Evolutionary conservation across 2,888 invertebrate genomes (phyloP), one percentile per base, ranked within the genome.

Genomic region (Psococerastis gibbosa): DNA sequence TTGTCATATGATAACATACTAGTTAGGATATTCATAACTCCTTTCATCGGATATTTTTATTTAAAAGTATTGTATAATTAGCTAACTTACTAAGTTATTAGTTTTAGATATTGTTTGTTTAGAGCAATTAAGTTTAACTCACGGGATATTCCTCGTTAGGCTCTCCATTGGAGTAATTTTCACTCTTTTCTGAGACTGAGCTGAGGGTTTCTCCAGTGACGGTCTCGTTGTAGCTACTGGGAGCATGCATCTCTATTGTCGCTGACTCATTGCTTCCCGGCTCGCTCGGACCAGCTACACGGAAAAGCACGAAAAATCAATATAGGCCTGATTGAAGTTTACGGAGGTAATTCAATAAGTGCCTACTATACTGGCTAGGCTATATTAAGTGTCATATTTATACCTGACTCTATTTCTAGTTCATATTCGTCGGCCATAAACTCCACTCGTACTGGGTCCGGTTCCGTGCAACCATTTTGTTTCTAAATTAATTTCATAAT

Each of bases 241-340:
- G 88, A 15, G 89, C 89, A 62, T 92, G 94, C 88, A 94, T 91
- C 64, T 94, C 94, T 55, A 94, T 91, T 2, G 92, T 91, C 35
- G 92, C 92, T 22, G 91, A 87, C 66, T 94, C 92, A 60, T 76
- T 80, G 54, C 75, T 79, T 49, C 66, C 65, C 45, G 73, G 69
- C 51, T 71, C 71, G 54, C 65, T 69, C 45, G 48, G 62, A 45
- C 58, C 59, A 57, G 51, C 22, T 46, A 42, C 35, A 33, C 22
- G 22, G 67, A 72, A 73, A 73, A 54, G 73, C 73, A 73, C 57
- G 48, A 50, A 51, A 52, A 50, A 42, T 43, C n/a, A 13, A 45
- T n/a, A 45, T 18, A 42, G n/a, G n/a, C n/a, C n/a, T n/a, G n/a
- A n/a, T n/a, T n/a, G n/a, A n/a, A n/a, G n/a, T n/a, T n/a, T n/a